These are phyloP conservation scores for Ploceus nigricollis DNA, from an alignment of 2,113 vertebrate species.

Conservation along the genomic window DNA sequence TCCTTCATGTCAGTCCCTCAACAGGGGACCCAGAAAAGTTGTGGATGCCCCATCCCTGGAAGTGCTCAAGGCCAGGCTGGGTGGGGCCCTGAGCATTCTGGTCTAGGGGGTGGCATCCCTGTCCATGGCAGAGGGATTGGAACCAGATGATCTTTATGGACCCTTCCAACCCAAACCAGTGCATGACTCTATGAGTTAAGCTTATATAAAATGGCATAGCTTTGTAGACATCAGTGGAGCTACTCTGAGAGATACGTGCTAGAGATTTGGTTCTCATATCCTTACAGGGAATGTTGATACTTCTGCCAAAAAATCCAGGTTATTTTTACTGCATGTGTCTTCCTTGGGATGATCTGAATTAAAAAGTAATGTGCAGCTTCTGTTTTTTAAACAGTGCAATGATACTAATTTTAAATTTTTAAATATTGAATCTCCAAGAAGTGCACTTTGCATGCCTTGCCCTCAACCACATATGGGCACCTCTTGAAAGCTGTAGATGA, in stretches of 20 bases:
- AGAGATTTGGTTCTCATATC: neutral
- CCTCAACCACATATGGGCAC: neutral
- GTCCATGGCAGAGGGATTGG: neutral
- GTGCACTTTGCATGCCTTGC: neutral
- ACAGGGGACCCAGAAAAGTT: neutral
- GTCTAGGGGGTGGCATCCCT: neutral
- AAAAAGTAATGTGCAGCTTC: neutral
- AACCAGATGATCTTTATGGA: neutral
- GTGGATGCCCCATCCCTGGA: neutral
- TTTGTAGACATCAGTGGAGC: neutral
- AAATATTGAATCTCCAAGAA: neutral
- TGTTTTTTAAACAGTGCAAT: neutral
- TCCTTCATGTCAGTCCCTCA: neutral
- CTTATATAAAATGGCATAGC: neutral
- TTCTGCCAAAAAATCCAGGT: neutral
- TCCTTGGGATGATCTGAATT: neutral
- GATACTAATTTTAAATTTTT: neutral
- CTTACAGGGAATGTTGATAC: neutral
- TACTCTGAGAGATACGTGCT: accelerated
- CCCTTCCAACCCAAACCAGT: neutral
- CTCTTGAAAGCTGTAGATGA: neutral
- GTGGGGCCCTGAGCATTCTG: neutral
- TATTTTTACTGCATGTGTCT: neutral
- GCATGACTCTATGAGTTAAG: neutral
- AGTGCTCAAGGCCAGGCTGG: neutral